These are phyloP conservation scores for Shinisaurus crocodilurus DNA, from an alignment of 2,113 vertebrate species.

Conservation along the genomic window DNA sequence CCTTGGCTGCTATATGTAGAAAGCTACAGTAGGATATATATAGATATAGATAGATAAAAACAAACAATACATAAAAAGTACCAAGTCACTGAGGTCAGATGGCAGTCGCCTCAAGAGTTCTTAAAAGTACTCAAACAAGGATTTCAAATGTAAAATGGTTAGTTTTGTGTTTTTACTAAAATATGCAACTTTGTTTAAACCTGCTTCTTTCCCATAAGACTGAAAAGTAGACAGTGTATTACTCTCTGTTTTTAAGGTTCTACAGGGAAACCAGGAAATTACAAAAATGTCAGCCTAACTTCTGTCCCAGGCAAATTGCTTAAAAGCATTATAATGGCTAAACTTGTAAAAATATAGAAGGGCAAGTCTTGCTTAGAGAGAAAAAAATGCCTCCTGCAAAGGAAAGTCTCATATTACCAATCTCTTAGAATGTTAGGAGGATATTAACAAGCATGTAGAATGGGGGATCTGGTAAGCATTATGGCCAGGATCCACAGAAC, in stretches of 20 bases:
- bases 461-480: neutral
- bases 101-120: no score
- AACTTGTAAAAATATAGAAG: neutral
- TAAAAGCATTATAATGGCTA: neutral
- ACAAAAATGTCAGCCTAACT: neutral
- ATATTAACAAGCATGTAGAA: neutral
- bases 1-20: no score
- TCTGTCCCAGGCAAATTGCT: neutral
- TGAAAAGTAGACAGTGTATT: neutral
- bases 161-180: neutral
- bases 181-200: neutral
- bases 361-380: neutral
- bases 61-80: no score
- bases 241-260: neutral
- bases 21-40: no score
- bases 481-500: neutral
- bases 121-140: no score
- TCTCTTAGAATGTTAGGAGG: neutral
- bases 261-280: neutral
- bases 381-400: neutral
- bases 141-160: neutral
- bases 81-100: neutral
- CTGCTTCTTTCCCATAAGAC: neutral
- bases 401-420: neutral
- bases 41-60: no score